Evolutionary conservation across 2,797 vertebrate genomes (phyloP).

Genomic region (Myotis vivesi): DNA sequence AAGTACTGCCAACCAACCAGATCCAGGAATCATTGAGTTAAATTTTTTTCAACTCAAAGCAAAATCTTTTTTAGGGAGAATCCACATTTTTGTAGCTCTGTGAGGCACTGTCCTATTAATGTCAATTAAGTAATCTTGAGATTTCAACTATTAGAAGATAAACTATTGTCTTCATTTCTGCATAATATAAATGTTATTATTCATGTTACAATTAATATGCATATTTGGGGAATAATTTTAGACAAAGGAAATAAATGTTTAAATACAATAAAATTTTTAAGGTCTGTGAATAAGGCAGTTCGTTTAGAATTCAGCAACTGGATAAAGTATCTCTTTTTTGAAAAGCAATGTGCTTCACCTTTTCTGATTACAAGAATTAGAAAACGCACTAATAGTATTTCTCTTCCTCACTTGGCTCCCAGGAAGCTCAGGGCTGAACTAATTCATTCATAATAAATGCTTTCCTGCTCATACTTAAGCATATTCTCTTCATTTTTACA

Average conservation of each 20-base stretch:
- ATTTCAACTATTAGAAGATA: slow-evolving; percentile 12
- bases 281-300: neutral
- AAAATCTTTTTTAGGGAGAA: slow-evolving; percentile 22
- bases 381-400: slow-evolving; percentile 26
- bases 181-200: neutral
- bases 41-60: slow-evolving; percentile 34
- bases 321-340: neutral
- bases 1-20: slow-evolving; percentile 36
- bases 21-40: neutral
- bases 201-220: slow-evolving; percentile 44
- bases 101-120: neutral
- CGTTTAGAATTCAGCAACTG: slow-evolving; percentile 1
- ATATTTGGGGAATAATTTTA: slow-evolving; percentile 18
- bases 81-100: neutral
- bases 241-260: slow-evolving; percentile 39
- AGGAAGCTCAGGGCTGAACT: slow-evolving; percentile 18
- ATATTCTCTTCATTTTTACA: neutral
- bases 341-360: neutral
- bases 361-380: slow-evolving; percentile 42
- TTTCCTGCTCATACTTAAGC: neutral
- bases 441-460: neutral
- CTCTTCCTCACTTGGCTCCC: slow-evolving; percentile 29
- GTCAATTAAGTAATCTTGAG: slow-evolving; percentile 32
- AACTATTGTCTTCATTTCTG: slow-evolving; percentile 27
- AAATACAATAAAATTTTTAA: slow-evolving; percentile 22